Conservation (phyloP, 2,797 vertebrate species). For the Ibycter americanus region DNA sequence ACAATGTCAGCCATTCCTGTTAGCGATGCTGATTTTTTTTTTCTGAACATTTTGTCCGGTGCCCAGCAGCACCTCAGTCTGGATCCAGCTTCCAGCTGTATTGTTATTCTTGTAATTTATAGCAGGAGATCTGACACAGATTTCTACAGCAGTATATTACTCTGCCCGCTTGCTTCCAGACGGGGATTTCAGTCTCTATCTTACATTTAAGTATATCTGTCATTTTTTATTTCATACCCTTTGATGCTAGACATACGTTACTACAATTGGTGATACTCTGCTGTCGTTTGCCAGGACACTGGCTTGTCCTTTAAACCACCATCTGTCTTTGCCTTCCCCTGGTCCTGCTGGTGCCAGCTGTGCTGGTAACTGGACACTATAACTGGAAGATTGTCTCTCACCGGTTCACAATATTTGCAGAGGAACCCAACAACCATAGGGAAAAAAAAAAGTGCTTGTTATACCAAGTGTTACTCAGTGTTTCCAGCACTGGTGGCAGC, state of each 20-base stretch:
- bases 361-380: neutral
- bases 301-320: neutral
- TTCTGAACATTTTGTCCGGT: neutral
- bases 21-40: neutral
- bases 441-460: neutral
- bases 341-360: neutral
- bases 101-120: conserved; percentile 15
- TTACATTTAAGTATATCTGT: neutral
- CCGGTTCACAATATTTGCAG: neutral
- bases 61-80: neutral
- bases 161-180: neutral
- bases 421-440: neutral
- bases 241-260: neutral
- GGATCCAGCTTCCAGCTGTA: conserved; percentile 13
- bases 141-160: neutral
- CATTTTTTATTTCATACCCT: neutral
- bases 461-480: neutral
- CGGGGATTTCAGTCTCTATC: neutral
- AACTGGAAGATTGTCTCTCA: neutral
- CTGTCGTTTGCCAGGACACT: neutral
- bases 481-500: neutral
- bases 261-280: neutral
- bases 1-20: neutral
- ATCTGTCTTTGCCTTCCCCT: conserved; percentile 25
- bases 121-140: conserved; percentile 7